Base-by-base conservation (phyloP, 2,888 invertebrate species). In the Drosophila tanythrix region DNA sequence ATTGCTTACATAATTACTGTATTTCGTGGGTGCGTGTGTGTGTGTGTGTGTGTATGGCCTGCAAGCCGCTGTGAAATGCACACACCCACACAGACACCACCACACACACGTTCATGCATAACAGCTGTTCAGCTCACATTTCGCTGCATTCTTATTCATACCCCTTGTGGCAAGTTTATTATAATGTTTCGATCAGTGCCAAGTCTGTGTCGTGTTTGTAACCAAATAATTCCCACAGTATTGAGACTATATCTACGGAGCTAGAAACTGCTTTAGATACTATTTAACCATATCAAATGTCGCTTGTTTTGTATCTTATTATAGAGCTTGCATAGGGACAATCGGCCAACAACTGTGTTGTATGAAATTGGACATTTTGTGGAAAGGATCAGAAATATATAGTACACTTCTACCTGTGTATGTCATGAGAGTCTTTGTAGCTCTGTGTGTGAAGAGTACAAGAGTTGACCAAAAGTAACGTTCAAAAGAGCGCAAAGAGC, bases 1-100 rank as follows among this genome's bases (percentile, higher is more conserved):
- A 15, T 31, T 60, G 73, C 78, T 78, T 78, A 78, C 75, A 78
- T 78, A 78, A 78, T 75, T 78, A 75, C 65, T 65, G 75, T 72
- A 68, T 52, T 57, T 52, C 18, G 27, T 31, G 62, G 40, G 31
- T 55, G 33, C 38, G 13, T 15, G 31, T 33, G 7, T 38, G 21
- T 57, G 21, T 57, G 21, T 31, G 36, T 43, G 50, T 59, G 38
- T 27, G 40, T 21, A 11, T 11, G 43, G 5, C 21, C 43, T 11
- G 21, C 11, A 43, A 43, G 21, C 40, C 21, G 40, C 40, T 43
- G 21, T 43, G 5, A 5, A 43, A 29, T 29, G 35, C 57, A 52
- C 43, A 43, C 38, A 46, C 29, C 15, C 2, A 57, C 38, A 15
- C 11, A 25, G 29, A 8, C 36, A 50, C 15, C 3, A 3, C 11